Evolutionary conservation across 1,140 invertebrate genomes (phyloP).

Genomic region (Myzus persicae): DNA sequence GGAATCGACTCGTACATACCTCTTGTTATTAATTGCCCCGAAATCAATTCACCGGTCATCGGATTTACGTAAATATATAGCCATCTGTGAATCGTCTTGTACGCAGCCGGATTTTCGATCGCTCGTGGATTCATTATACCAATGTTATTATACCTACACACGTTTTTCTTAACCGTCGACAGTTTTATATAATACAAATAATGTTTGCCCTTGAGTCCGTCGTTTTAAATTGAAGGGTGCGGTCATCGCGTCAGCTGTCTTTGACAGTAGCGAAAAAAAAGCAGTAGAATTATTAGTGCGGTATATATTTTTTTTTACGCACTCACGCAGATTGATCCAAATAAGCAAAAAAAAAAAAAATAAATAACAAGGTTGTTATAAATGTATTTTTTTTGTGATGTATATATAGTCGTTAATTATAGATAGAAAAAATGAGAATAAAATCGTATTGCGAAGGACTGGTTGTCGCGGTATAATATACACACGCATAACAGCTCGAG

Average conservation of each 20-base stretch:
- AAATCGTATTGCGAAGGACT: constrained; percentile 15
- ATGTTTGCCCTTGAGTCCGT: background rate
- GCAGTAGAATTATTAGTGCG: background rate
- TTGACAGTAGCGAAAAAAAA: background rate
- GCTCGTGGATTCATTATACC: background rate
- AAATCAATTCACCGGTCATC: too few relatives aligned
- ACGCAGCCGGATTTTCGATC: background rate
- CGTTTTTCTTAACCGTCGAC: background rate
- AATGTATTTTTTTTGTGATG: constrained; percentile 19
- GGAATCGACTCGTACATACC: too few relatives aligned
- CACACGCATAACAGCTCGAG: constrained; percentile 7
- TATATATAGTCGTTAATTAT: constrained; percentile 24
- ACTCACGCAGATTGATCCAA: background rate
- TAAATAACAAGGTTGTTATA: constrained; percentile 36
- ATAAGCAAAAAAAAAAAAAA: background rate
- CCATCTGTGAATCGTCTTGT: too few relatives aligned
- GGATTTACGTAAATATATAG: too few relatives aligned
- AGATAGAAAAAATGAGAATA: constrained; percentile 14
- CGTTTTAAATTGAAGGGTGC: constrained; percentile 29
- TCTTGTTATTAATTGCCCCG: too few relatives aligned
- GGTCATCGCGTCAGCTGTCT: constrained; percentile 28
- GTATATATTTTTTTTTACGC: background rate
- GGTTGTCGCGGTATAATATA: background rate
- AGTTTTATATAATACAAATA: background rate
- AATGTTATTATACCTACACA: background rate